Base-by-base conservation (phyloP, 2,113 vertebrate species). In the Triplophysa dalaica region DNA sequence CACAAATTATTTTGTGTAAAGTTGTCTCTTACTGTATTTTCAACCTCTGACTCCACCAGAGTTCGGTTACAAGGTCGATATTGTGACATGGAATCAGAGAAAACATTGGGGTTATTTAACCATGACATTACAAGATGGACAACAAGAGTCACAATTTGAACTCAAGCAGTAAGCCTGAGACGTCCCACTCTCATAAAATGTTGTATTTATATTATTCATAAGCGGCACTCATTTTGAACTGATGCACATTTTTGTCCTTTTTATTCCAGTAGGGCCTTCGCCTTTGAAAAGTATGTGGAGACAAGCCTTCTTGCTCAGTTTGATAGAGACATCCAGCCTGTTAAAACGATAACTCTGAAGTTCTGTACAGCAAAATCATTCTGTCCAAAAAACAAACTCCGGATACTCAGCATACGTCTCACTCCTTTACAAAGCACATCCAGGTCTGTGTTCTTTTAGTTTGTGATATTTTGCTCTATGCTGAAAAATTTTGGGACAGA, bases 51-150 rank as follows among this genome's bases (percentile, higher is more conserved):
- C 26, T 65, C n/a, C 75, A 9, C 12, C 82, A 99, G 97, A 89
- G 67, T 93, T 93, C 80, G 87, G 89, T 85, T 99, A 97, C 85
- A 91, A 84, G 75, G 79, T 98, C 89, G 95, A 99, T 8, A 91
- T 99, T 77, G 72, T 92, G 76, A 91, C 92, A 0, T 98, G 95
- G 96, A 98, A 96, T 83, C 89, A 89, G 75, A 85, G 89, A 0
- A 54, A 81, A 45, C 93, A 84, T 33, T 94, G 91, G 91, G 96
- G 94, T 7, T 93, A 90, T 77, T 85, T 99, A 13, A 96, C 91
- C 13, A 74, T 97, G 68, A 90, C 89, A 79, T 81, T 98, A 7
- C 88, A 68, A 66, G 87, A 92, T n/a, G 75, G 86, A 48, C 89
- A 86, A 26, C 79, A 86, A 61, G 85, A 89, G 73, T 87, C 92